phyloP scores from a whole-genome alignment of 2,797 vertebrate species.

The Rhynchotus rufescens region DNA sequence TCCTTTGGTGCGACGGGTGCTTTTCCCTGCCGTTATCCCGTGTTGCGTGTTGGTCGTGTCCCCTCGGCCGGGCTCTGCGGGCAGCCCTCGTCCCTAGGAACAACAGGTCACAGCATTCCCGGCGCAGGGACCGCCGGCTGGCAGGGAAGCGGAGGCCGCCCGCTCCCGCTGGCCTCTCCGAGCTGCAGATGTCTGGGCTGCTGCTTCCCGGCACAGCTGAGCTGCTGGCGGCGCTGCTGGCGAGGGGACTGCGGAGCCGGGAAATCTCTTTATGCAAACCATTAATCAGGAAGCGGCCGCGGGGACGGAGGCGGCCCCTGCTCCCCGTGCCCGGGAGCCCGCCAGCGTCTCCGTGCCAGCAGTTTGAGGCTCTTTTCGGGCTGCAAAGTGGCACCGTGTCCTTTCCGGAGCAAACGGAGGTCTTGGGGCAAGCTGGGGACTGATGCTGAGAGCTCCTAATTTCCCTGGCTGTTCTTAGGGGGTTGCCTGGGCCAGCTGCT shows the following conservation, averaged over 20 bases:
- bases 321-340: background rate
- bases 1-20: background rate
- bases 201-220: background rate
- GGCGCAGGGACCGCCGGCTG: background rate
- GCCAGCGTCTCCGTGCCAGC: background rate
- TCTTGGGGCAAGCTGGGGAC: background rate
- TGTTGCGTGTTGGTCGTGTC: too few species aligned
- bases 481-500: accelerated
- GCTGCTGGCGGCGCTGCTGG: background rate
- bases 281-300: background rate
- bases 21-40: background rate
- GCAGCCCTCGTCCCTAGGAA: background rate
- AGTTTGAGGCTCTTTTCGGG: background rate
- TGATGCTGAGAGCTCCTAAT: background rate
- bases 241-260: background rate
- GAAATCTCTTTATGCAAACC: background rate
- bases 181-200: background rate
- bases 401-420: background rate
- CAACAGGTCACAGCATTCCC: background rate
- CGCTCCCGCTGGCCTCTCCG: background rate
- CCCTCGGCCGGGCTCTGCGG: accelerated
- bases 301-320: background rate
- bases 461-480: background rate
- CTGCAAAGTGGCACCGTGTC: background rate
- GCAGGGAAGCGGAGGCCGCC: accelerated